phyloP scores from a whole-genome alignment of 2,113 vertebrate species.

The Corythoichthys haematopterus region DNA sequence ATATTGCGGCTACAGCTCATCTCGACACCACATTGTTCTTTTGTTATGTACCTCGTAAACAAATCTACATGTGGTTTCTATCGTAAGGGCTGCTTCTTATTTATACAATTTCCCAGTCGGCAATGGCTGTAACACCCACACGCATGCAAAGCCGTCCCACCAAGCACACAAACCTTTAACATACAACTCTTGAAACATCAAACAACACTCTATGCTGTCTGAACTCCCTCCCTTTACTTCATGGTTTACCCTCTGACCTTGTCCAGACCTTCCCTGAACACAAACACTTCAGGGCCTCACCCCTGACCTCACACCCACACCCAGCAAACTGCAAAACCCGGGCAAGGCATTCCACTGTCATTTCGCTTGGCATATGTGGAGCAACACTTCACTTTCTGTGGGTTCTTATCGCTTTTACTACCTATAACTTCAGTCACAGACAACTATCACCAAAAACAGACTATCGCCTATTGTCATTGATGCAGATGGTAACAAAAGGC shows the following conservation, averaged over 20 bases:
- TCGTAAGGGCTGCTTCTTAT: background rate
- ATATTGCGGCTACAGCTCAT: background rate
- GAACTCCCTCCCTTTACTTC: constrained; percentile 36
- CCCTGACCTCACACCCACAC: constrained; percentile 43
- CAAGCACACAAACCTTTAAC: constrained; percentile 22
- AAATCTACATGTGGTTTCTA: background rate
- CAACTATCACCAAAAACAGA: background rate
- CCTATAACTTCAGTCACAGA: background rate
- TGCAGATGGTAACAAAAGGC: background rate
- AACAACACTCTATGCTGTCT: constrained; percentile 36
- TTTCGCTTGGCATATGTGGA: constrained; percentile 1
- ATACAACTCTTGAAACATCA: constrained; percentile 50
- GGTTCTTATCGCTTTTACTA: constrained; percentile 4
- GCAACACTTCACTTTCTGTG: constrained; percentile 6
- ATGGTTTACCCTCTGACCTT: constrained; percentile 47
- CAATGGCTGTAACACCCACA: constrained; percentile 12
- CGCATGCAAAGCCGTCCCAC: constrained; percentile 6
- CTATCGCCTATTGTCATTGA: background rate
- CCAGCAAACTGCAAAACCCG: constrained; percentile 25
- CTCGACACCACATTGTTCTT: background rate
- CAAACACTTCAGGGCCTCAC: constrained; percentile 52
- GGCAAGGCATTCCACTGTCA: constrained; percentile 19
- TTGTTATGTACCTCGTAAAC: background rate
- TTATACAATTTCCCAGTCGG: constrained; percentile 1
- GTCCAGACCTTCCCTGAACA: constrained; percentile 45